A percentile compares a stretch with the other conserved stretches of the same genome.
phyloP scores from a whole-genome alignment of 1,140 invertebrate genomes.

The Drosophila sucinea region DNA sequence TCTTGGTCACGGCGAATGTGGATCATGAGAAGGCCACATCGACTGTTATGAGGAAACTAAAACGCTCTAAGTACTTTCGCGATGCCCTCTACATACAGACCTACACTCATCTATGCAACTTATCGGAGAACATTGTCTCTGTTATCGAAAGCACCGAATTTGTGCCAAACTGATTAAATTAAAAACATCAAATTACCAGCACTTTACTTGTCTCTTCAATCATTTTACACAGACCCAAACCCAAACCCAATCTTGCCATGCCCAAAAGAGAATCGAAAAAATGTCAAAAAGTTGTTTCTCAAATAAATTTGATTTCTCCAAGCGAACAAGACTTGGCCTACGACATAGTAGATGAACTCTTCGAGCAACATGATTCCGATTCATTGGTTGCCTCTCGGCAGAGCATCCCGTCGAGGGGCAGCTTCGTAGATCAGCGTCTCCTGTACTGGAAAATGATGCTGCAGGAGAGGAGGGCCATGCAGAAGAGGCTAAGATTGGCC shows the following conservation, averaged over 20 bases:
- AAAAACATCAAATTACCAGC: constrained; percentile 3
- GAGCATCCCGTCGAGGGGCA: not conserved
- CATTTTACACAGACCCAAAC: constrained; percentile 3
- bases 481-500: constrained; percentile 27
- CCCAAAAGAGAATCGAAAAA: not conserved
- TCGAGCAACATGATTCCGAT: constrained; percentile 24
- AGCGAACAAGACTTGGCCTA: constrained; percentile 23
- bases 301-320: constrained; percentile 1
- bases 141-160: constrained; percentile 70
- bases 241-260: not conserved
- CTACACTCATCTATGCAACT: constrained; percentile 69
- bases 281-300: not conserved
- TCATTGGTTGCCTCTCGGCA: not conserved
- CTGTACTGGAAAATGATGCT: constrained; percentile 72
- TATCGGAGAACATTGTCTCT: constrained; percentile 71
- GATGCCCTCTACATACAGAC: constrained; percentile 74
- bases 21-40: constrained; percentile 3
- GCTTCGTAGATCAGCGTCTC: constrained; percentile 55
- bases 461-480: constrained; percentile 34
- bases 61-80: constrained; percentile 58
- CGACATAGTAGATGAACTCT: constrained; percentile 40
- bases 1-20: not conserved
- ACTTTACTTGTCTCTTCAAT: not conserved
- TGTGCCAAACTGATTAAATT: constrained; percentile 31
- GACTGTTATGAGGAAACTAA: constrained; percentile 37